phyloP scores from a whole-genome alignment of 2,113 vertebrate species.

The Nettapus auritus region DNA sequence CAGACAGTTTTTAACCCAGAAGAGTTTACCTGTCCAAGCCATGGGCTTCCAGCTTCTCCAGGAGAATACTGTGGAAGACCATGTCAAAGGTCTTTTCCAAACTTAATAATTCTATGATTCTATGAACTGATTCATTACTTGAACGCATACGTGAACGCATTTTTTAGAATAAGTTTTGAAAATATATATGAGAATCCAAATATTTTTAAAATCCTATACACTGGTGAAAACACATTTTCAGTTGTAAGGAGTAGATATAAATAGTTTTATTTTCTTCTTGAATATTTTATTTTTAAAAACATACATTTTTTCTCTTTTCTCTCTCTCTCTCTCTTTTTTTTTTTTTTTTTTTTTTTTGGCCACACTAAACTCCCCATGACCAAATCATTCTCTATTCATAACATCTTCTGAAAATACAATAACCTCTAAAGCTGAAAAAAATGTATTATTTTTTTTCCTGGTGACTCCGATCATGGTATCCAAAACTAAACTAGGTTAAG shows the following conservation, averaged over 20 bases:
- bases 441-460: background rate
- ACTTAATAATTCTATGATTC: too few relatives aligned
- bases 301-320: background rate
- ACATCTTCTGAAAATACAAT: background rate
- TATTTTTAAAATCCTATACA: background rate
- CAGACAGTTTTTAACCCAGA: too few relatives aligned
- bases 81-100: too few relatives aligned
- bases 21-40: too few relatives aligned
- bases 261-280: background rate
- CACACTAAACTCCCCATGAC: background rate
- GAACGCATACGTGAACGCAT: background rate
- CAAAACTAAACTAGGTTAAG: background rate
- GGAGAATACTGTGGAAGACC: too few relatives aligned
- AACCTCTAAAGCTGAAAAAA: background rate
- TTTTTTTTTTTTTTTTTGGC: background rate
- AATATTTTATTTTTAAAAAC: background rate
- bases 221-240: background rate
- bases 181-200: background rate
- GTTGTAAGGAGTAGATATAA: background rate
- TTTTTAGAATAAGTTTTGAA: background rate
- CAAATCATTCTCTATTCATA: background rate
- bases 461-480: background rate
- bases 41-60: too few relatives aligned
- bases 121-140: background rate
- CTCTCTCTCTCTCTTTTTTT: too few relatives aligned